Conservation (phyloP, 1,140 invertebrate species). For the Eriosoma lanigerum region DNA sequence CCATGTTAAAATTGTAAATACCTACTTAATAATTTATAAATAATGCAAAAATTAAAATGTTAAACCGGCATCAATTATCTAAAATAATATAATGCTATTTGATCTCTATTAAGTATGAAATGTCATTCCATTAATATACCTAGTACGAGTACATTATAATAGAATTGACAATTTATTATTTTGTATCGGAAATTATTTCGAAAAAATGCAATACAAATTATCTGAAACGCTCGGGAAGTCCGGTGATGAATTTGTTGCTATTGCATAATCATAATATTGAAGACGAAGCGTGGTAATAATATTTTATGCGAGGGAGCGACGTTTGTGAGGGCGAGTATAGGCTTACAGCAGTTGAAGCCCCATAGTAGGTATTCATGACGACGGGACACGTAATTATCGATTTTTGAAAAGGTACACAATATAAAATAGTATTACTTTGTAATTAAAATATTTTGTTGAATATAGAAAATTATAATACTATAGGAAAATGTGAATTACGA, state of each 20-base stretch:
- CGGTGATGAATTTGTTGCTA: neutral
- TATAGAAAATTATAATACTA: no score
- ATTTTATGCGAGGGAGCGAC: neutral
- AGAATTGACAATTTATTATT: no score
- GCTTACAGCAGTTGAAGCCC: neutral
- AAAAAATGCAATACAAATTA: neutral
- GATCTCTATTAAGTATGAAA: no score
- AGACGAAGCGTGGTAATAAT: neutral
- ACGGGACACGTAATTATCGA: slow-evolving; percentile 29
- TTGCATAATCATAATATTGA: slow-evolving; percentile 1
- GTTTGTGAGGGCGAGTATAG: neutral
- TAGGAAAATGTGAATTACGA: no score
- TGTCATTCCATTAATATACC: no score
- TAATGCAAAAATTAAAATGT: no score
- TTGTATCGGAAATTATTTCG: no score
- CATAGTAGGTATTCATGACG: neutral
- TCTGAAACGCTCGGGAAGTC: neutral
- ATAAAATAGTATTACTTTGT: slow-evolving; percentile 11
- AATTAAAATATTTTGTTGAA: slow-evolving; percentile 6
- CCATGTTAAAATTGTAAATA: no score
- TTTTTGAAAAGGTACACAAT: neutral
- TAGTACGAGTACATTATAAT: no score
- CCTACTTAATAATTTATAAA: no score
- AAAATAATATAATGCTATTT: no score
- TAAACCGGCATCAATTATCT: no score